phyloP scores from a whole-genome alignment of 1,140 invertebrate species.

The Ceratosolen solmsi region DNA sequence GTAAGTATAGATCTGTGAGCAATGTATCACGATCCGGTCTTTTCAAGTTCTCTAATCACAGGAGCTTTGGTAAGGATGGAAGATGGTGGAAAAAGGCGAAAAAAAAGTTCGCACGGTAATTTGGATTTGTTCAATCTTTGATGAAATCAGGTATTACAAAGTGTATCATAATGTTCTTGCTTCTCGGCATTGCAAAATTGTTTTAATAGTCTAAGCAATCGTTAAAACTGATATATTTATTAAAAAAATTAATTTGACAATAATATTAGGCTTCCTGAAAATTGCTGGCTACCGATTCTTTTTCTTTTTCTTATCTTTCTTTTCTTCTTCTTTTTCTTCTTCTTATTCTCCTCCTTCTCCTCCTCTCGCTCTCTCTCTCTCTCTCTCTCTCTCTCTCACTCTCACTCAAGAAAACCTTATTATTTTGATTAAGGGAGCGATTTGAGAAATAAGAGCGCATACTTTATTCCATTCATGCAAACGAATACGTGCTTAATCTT shows the following conservation, averaged over 20 bases:
- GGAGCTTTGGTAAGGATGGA: background rate
- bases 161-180: background rate
- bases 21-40: background rate
- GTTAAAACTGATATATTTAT: background rate
- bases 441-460: background rate
- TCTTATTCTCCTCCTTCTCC: too few species aligned
- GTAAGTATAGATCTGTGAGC: slow-evolving; percentile 13
- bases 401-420: background rate
- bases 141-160: background rate
- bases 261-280: too few species aligned
- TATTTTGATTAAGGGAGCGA: background rate
- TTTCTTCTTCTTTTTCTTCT: too few species aligned
- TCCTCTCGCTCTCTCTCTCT: too few species aligned
- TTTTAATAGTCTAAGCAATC: background rate
- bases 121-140: background rate
- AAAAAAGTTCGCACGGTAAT: background rate
- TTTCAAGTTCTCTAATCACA: slow-evolving; percentile 4
- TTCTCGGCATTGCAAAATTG: background rate
- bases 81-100: background rate
- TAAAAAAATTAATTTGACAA: too few species aligned
- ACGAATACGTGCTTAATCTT: background rate
- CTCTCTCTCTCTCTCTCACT: too few species aligned
- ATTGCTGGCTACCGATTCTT: too few species aligned
- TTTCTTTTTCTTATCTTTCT: too few species aligned
- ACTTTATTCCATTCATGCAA: background rate